Percentiles rank a stretch among this genome's conserved stretches.
Evolutionary conservation across 2,888 invertebrate species (phyloP).

Genomic region (Kryphioiulus occultus): DNA sequence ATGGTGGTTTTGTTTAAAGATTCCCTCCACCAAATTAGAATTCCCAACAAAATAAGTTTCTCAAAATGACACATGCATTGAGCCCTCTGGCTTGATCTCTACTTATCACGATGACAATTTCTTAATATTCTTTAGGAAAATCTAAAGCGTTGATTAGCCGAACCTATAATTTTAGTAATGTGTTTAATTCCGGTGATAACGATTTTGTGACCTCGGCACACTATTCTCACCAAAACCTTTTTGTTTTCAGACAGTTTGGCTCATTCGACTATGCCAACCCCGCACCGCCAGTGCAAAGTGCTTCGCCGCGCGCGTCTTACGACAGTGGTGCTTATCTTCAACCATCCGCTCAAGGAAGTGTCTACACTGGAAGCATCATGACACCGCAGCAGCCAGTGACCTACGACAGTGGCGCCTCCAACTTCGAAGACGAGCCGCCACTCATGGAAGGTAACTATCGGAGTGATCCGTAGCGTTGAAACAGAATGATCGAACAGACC

Average conservation of each 20-base stretch:
- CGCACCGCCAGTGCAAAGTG: neutral
- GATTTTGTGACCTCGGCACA: neutral
- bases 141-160: no score
- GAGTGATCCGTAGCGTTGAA: neutral
- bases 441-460: conserved; percentile 53
- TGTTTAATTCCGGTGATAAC: no score
- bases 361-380: conserved; percentile 53
- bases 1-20: no score
- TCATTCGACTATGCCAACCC: conserved; percentile 48
- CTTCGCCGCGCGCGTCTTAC: neutral
- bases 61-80: no score
- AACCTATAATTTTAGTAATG: no score
- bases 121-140: no score
- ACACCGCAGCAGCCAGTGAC: conserved; percentile 50
- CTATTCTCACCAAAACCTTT: neutral
- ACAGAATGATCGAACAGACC: no score
- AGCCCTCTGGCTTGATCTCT: no score
- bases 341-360: neutral
- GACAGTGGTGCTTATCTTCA: conserved; percentile 42
- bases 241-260: conserved; percentile 46
- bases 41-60: no score
- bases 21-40: no score
- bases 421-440: conserved; percentile 53
- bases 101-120: no score
- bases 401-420: conserved; percentile 22